Base-by-base conservation (phyloP, 2,113 vertebrate species). In the Rynchops niger region DNA sequence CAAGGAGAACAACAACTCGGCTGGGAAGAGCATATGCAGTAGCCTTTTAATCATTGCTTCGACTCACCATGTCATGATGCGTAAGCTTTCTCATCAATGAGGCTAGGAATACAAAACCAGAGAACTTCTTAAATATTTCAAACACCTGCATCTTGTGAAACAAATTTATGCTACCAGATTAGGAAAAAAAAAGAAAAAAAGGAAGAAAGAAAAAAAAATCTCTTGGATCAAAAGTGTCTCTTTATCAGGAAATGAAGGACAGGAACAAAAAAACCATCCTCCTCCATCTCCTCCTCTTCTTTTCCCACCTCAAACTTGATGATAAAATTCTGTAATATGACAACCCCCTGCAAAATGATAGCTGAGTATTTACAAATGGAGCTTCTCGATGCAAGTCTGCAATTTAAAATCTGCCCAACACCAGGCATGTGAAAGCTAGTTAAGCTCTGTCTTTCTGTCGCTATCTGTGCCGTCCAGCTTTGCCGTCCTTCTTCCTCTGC, bases 31-130 rank as follows among this genome's bases (percentile, higher is more conserved):
- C 74, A 95, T 88, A 88, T 93, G 95, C 86, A 86, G 86, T 71
- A 86, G 61, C 65, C 56, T 96, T 96, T 97, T 95, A 94, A 94
- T 93, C 90, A 88, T 95, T 95, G 95, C 85, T 97, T 97, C 49
- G 76, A 26, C 84, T 96, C 86, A 78, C 95, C 82, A 47, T 97
- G 92, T 91, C 95, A 66, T 53, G 70, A 43, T 83, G 36, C 6
- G 80, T 91, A 96, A 86, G 93, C 89, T 88, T 93, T 95, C 82
- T 96, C 90, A 96, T 82, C 79, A 97, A 56, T 79, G 90, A 97
- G 61, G 92, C 61, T 87, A 92, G 53, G 95, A 79, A 82, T 52
- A 86, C 34, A 96, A 73, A 97, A 78, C 43, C 29, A 91, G 65
- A 91, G 72, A 87, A 56, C 78, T 83, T 86, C 49, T 88, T 82